Percentiles rank a stretch among this genome's conserved stretches.
Evolutionary conservation across 2,888 invertebrate species (phyloP).

Genomic region (Brenthis daphne): DNA sequence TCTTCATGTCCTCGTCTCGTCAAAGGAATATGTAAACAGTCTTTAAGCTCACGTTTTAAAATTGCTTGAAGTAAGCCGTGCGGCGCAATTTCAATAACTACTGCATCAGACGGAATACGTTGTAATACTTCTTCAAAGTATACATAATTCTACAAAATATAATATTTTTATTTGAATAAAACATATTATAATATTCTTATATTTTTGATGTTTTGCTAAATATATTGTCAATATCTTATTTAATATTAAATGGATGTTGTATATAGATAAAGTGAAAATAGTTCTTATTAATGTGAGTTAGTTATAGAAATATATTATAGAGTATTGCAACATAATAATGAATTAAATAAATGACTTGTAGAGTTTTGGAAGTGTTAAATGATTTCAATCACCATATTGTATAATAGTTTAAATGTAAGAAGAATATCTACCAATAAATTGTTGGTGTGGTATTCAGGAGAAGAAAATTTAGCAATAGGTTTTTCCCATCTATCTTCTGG

Average conservation of each 20-base stretch:
- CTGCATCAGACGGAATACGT: constrained; percentile 88
- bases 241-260: too few relatives aligned
- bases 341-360: too few relatives aligned
- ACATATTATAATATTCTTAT: neutral
- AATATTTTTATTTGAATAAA: neutral
- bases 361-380: too few relatives aligned
- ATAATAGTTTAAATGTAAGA: too few relatives aligned
- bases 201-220: too few relatives aligned
- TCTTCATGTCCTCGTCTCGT: constrained; percentile 86
- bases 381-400: too few relatives aligned
- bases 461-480: neutral
- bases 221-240: too few relatives aligned
- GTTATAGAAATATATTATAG: too few relatives aligned
- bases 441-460: constrained; percentile 12
- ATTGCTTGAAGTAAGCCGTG: constrained; percentile 92
- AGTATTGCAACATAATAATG: too few relatives aligned
- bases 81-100: constrained; percentile 92
- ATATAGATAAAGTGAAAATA: too few relatives aligned
- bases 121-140: constrained; percentile 88
- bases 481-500: constrained; percentile 12
- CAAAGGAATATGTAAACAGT: constrained; percentile 85
- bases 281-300: too few relatives aligned
- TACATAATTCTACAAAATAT: constrained; percentile 72
- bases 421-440: constrained; percentile 5
- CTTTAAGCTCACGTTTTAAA: constrained; percentile 86